phyloP scores from a whole-genome alignment of 2,888 invertebrate species.

The Bursaphelenchus okinawaensis region DNA sequence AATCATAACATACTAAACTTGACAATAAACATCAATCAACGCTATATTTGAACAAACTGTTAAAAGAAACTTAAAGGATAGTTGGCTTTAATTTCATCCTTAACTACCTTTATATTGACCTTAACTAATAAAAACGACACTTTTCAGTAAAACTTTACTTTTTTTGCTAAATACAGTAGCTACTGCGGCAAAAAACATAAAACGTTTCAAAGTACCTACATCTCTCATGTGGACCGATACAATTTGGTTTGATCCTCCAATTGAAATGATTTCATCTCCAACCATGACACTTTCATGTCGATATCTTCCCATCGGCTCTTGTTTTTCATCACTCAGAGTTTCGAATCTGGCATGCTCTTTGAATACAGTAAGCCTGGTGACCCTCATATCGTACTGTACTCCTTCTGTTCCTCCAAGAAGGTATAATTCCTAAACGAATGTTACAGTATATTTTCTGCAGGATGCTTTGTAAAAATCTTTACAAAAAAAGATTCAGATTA shows the following conservation, averaged over 20 bases:
- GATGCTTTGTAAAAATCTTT: not conserved
- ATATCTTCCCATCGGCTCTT: slow-evolving; percentile 12
- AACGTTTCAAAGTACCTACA: not conserved
- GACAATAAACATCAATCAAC: no score
- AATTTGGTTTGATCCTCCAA: slow-evolving; percentile 5
- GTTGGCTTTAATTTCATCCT: no score
- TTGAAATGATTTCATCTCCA: not conserved
- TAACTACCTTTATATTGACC: no score
- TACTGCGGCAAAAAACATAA: no score
- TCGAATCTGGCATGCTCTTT: not conserved
- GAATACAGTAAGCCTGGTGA: slow-evolving; percentile 17
- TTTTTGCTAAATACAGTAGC: no score
- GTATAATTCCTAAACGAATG: slow-evolving; percentile 19
- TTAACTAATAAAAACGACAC: no score
- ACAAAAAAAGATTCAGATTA: not conserved
- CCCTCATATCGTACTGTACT: slow-evolving; percentile 29
- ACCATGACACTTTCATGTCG: slow-evolving; percentile 11
- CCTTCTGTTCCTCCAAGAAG: slow-evolving; percentile 44
- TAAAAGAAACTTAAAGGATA: no score
- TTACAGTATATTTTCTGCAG: no score
- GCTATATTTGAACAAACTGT: no score
- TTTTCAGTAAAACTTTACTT: no score
- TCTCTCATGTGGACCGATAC: not conserved
- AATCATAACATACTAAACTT: not conserved
- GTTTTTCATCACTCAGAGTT: slow-evolving; percentile 3